Conservation (phyloP, 2,113 vertebrate species). For the Notothenia rossii region DNA sequence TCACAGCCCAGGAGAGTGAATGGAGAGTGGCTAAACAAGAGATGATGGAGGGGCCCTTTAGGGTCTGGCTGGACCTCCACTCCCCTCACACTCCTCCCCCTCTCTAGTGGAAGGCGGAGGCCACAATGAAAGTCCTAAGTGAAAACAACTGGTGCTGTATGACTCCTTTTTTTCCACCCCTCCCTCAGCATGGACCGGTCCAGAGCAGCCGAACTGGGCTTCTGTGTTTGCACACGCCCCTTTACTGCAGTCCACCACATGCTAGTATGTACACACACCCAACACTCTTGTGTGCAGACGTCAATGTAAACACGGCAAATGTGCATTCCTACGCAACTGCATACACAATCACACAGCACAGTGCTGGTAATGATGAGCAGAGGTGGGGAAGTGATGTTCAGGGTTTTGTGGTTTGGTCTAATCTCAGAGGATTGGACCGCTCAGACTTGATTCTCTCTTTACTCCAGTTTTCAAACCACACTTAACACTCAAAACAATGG, state of each 20-base stretch:
- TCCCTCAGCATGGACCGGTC: conserved; percentile 43
- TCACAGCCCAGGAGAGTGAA: conserved; percentile 19
- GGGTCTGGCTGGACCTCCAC: conserved; percentile 37
- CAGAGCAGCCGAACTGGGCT: conserved; percentile 52
- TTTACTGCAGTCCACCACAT: conserved; percentile 49
- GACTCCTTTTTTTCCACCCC: conserved; percentile 71
- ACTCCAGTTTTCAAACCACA: conserved; percentile 23
- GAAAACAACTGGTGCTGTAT: conserved; percentile 81
- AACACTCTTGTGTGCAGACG: conserved; percentile 43
- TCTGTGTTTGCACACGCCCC: conserved; percentile 38
- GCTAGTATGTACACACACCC: conserved; percentile 31
- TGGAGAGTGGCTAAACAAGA: conserved; percentile 30
- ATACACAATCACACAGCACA: conserved; percentile 17
- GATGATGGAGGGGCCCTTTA: conserved; percentile 33
- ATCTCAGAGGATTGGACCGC: conserved; percentile 26
- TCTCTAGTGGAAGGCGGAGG: conserved; percentile 67
- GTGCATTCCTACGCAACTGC: not conserved
- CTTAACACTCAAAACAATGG: not conserved
- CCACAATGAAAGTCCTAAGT: conserved; percentile 74
- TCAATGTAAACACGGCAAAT: conserved; percentile 40
- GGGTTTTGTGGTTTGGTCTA: conserved; percentile 44
- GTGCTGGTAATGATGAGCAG: conserved; percentile 65
- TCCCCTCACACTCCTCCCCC: conserved; percentile 25
- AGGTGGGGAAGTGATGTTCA: conserved; percentile 64
- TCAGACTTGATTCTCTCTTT: conserved; percentile 2